Percentiles rank a stretch among this genome's conserved stretches.
These are phyloP conservation scores for Halichoerus grypus DNA, from an alignment of 2,113 vertebrate genomes.

Conservation along the genomic window DNA sequence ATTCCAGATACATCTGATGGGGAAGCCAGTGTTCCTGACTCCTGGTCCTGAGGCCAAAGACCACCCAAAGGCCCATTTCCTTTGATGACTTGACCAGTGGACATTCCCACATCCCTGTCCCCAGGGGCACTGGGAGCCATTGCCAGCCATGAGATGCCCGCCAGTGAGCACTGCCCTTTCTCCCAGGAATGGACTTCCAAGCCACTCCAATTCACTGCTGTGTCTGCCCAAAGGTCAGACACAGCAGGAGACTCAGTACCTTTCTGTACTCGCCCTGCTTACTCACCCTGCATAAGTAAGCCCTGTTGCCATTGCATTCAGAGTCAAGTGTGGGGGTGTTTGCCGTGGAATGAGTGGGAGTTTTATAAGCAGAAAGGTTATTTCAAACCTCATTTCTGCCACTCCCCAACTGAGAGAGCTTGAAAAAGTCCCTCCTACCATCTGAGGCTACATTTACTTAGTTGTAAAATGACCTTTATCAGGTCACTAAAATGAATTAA, in stretches of 20 bases:
- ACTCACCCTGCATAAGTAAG: neutral
- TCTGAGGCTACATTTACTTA: neutral
- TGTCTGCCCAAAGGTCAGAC: neutral
- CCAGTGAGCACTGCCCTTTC: neutral
- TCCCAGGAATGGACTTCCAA: neutral
- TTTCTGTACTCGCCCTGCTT: neutral
- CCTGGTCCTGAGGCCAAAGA: neutral
- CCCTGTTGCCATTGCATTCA: neutral
- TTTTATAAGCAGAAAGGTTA: neutral
- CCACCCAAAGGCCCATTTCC: neutral
- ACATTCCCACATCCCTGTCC: neutral
- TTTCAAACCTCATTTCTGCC: neutral
- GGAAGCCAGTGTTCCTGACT: neutral
- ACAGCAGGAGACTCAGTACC: neutral
- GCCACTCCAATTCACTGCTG: neutral
- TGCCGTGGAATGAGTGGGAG: fast-evolving
- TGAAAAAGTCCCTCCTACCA: neutral
- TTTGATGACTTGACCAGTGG: neutral
- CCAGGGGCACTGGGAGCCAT: neutral
- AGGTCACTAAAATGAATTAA: neutral
- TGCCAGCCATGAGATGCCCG: neutral
- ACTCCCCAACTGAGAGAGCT: neutral
- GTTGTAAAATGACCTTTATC: neutral
- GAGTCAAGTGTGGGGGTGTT: neutral
- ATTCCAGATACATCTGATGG: neutral